Percentiles rank a stretch among this genome's conserved stretches.
These are phyloP conservation scores for Dinomys branickii DNA, from an alignment of 2,113 vertebrate species.

Conservation along the genomic window DNA sequence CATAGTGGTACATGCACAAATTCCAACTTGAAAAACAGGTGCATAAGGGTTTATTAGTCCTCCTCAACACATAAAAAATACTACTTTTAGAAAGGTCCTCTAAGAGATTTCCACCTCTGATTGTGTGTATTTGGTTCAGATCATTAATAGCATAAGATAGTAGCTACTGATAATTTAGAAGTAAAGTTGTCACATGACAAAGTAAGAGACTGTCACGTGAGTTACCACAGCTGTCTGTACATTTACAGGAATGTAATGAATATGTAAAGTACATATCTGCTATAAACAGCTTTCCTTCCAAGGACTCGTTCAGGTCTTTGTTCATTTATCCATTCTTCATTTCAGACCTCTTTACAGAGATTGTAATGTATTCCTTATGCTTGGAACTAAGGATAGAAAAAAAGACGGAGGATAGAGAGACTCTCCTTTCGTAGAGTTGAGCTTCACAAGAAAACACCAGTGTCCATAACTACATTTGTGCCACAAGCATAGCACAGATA, in stretches of 20 bases:
- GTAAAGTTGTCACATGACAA: background rate
- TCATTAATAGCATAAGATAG: constrained; percentile 19
- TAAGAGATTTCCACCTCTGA: background rate
- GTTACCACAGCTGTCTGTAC: background rate
- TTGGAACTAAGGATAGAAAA: background rate
- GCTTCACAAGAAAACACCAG: background rate
- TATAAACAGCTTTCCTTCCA: background rate
- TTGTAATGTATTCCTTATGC: background rate
- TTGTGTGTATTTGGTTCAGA: background rate
- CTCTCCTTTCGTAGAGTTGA: background rate
- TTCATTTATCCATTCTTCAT: constrained; percentile 1
- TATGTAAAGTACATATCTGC: background rate
- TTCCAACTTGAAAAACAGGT: background rate
- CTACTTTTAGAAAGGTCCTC: background rate
- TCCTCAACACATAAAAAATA: background rate
- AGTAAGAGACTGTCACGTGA: background rate
- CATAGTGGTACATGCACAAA: background rate
- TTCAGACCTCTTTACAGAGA: background rate
- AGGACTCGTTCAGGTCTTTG: background rate
- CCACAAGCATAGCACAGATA: background rate
- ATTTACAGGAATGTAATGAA: background rate
- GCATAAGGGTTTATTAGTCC: background rate
- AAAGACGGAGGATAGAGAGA: background rate
- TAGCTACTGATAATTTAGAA: background rate
- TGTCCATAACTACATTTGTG: background rate